Percentiles rank a stretch among this genome's conserved stretches.
Evolutionary conservation across 2,797 vertebrate genomes (phyloP).

Genomic region (Silurus aristotelis): DNA sequence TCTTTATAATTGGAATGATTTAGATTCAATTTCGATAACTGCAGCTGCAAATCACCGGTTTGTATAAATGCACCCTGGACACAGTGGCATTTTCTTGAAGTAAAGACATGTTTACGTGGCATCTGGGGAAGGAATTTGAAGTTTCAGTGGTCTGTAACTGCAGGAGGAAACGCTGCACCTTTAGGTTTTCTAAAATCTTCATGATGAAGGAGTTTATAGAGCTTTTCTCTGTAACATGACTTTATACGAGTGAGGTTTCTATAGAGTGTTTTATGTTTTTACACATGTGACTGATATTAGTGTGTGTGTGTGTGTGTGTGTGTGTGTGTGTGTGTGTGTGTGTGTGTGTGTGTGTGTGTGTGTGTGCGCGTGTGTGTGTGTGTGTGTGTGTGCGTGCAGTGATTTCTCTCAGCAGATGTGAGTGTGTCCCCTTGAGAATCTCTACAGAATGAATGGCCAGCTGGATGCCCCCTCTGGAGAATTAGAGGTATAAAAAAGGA

Average conservation of each 20-base stretch:
- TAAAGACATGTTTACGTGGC: not conserved
- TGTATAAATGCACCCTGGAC: not conserved
- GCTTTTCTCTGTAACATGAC: not conserved
- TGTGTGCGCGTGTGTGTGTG: not conserved
- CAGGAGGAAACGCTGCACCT: not conserved
- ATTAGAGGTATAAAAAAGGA: conserved; percentile 37
- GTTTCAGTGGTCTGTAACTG: not conserved
- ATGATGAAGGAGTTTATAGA: not conserved
- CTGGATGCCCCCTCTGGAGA: conserved; percentile 58
- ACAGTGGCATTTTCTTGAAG: not conserved
- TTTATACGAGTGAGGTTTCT: no score
- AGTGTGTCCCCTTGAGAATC: conserved; percentile 45
- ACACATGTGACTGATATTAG: not conserved
- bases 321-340: conserved; percentile 12
- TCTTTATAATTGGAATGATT: not conserved
- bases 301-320: conserved; percentile 1
- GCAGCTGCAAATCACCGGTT: not conserved
- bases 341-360: conserved; percentile 18
- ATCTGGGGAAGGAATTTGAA: not conserved
- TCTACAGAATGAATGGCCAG: conserved; percentile 63
- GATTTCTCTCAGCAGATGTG: conserved; percentile 17
- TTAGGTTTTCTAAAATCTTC: not conserved
- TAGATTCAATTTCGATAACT: not conserved
- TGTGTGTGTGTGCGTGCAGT: conserved; percentile 10
- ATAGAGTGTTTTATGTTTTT: no score